Base-by-base conservation (phyloP, 2,113 vertebrate genomes). In the Numida meleagris region DNA sequence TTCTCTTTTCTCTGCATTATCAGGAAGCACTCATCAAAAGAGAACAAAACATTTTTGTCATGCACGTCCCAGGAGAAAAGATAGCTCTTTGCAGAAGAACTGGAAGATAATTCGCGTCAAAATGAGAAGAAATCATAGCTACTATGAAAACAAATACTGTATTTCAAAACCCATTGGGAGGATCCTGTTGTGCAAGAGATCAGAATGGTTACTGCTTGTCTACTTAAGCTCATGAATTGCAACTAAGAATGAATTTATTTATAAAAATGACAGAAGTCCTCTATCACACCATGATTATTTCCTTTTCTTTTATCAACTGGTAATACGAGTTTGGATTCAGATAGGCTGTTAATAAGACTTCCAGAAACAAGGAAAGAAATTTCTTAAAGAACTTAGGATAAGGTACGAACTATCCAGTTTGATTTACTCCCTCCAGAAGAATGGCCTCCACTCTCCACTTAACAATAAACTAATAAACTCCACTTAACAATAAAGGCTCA, bases 101-200 rank as follows among this genome's bases (percentile, higher is more conserved):
- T 65, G 46, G n/a, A 73, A 74, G 93, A 90, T 46, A 94, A 72
- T 89, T 72, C 59, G 71, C 3, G 12, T 94, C 90, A 94, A 89
- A 88, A 62, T 2, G 8, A 76, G 71, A 62, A 87, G 86, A 84
- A 93, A 91, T 94, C 90, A 65, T 96, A 93, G 88, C 80, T 89
- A 96, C 92, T 93, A 75, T 42, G 74, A 92, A 96, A 95, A 97
- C 93, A 97, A 95, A 96, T 95, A 92, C 38, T 86, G 82, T 83
- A 92, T 96, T 95, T 95, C 88, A 96, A 95, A 97, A 93, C 70
- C 82, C 74, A 58, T 24, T 33, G 90, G 90, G 88, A 93, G 82
- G 57, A 84, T 68, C n/a, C 57, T 23, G 1, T 95, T 96, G 65
- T 84, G 92, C 80, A 95, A 96, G 73, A 88, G 58, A 74, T 70